Percentiles rank a stretch among this genome's conserved stretches.
Conservation (phyloP, 1,140 invertebrate species). For the Pissodes strobi region DNA sequence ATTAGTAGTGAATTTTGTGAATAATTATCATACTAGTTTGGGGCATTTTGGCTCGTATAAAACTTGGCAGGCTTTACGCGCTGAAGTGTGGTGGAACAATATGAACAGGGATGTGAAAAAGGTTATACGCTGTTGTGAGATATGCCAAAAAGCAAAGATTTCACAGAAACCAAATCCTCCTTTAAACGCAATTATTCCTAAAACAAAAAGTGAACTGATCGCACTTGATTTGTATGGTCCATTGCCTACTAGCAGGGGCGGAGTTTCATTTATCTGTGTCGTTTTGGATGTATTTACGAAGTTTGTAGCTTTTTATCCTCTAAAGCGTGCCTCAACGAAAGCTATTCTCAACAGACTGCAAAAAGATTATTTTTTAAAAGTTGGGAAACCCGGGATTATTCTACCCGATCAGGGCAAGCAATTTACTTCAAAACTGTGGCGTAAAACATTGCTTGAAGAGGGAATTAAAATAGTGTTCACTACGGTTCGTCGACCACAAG, state of each 20-base stretch:
- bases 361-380: conserved; percentile 31
- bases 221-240: conserved; percentile 48
- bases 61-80: too few relatives aligned
- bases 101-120: too few relatives aligned
- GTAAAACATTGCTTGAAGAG: conserved; percentile 24
- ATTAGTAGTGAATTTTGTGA: background rate
- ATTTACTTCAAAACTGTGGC: conserved; percentile 33
- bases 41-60: too few relatives aligned
- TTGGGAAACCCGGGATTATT: conserved; percentile 16
- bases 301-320: too few relatives aligned
- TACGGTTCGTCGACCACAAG: conserved; percentile 45
- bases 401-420: conserved; percentile 39
- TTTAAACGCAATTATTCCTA: conserved; percentile 1
- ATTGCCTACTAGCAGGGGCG: conserved; percentile 37
- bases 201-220: conserved; percentile 42
- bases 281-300: too few relatives aligned
- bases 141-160: too few relatives aligned
- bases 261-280: conserved; percentile 40
- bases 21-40: background rate
- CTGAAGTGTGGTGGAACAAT: too few relatives aligned
- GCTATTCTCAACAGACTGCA: conserved; percentile 35
- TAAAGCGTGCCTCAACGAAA: too few relatives aligned
- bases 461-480: conserved; percentile 39
- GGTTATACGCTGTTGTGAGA: too few relatives aligned
- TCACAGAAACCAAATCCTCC: too few relatives aligned